A percentile compares a stretch with the other conserved stretches of the same genome.
phyloP scores from a whole-genome alignment of 2,888 invertebrate species.

The Myopa testacea region DNA sequence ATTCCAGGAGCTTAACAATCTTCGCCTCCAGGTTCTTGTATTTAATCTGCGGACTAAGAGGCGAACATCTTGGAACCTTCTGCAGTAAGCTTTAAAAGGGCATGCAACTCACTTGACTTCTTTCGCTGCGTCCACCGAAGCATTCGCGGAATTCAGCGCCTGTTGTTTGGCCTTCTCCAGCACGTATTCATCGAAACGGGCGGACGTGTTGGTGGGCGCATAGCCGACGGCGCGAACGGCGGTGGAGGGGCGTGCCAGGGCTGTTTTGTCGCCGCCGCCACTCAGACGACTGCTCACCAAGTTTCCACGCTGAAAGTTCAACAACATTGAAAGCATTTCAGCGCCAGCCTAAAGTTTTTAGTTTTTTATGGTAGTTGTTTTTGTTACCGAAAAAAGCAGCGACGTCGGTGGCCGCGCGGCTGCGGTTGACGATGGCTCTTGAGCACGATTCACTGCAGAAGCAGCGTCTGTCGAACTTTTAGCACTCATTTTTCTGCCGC shows the following conservation, averaged over 20 bases:
- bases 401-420: constrained; percentile 62
- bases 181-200: constrained; percentile 81
- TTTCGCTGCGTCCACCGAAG: constrained; percentile 73
- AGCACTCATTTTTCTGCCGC: constrained; percentile 47
- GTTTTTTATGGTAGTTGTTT: constrained; percentile 5
- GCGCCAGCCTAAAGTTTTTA: neutral
- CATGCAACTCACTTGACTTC: constrained; percentile 66
- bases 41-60: constrained; percentile 86
- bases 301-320: constrained; percentile 59
- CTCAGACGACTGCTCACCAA: constrained; percentile 62
- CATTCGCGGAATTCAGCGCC: constrained; percentile 60
- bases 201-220: constrained; percentile 73
- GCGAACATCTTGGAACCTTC: neutral
- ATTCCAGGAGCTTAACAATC: constrained; percentile 90
- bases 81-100: neutral
- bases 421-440: constrained; percentile 59
- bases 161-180: constrained; percentile 67
- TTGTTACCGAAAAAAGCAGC: constrained; percentile 58
- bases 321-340: neutral
- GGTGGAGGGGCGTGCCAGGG: constrained; percentile 86
- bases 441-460: constrained; percentile 51
- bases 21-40: constrained; percentile 88
- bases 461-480: constrained; percentile 46
- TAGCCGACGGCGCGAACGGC: constrained; percentile 97
- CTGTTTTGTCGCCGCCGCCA: constrained; percentile 58